These are phyloP conservation scores for Trididemnum nubilum DNA, from an alignment of 23 tunicate genomes.

Conservation along the genomic window DNA sequence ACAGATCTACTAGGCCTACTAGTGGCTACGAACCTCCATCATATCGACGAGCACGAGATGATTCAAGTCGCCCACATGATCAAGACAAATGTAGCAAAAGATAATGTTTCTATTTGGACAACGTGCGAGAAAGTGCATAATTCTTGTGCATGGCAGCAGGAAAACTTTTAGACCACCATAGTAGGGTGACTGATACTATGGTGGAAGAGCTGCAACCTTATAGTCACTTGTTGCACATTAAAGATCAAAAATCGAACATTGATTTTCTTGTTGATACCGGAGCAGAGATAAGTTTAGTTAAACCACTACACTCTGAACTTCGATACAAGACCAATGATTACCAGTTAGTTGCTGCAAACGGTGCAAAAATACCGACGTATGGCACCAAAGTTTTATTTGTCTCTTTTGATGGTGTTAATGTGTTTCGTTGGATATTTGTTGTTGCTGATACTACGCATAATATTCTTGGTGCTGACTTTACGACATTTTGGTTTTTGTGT, in stretches of 20 bases:
- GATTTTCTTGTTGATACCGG: slow-evolving; percentile 11
- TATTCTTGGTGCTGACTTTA: slow-evolving; percentile 6
- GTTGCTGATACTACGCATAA: slow-evolving; percentile 11
- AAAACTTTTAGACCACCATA: background rate
- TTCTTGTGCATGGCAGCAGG: too few species aligned
- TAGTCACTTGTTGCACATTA: slow-evolving; percentile 13
- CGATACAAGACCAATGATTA: background rate
- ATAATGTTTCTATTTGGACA: too few species aligned
- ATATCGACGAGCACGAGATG: too few species aligned
- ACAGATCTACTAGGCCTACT: too few species aligned
- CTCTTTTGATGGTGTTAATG: background rate
- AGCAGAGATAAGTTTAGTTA: slow-evolving; percentile 13
- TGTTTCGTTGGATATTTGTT: slow-evolving; percentile 21
- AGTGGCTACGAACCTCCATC: too few species aligned
- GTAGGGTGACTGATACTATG: background rate
- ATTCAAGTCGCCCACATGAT: too few species aligned
- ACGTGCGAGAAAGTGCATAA: too few species aligned
- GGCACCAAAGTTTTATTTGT: slow-evolving; percentile 23
- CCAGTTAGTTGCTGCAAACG: slow-evolving; percentile 20
- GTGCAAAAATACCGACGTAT: slow-evolving; percentile 20
- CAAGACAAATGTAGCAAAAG: too few species aligned
- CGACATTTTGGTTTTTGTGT: background rate
- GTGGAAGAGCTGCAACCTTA: background rate
- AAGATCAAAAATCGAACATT: background rate
- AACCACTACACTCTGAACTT: background rate